Evolutionary conservation across 2,888 invertebrate genomes (phyloP).

Genomic region (Caenorhabditis imperialis): DNA sequence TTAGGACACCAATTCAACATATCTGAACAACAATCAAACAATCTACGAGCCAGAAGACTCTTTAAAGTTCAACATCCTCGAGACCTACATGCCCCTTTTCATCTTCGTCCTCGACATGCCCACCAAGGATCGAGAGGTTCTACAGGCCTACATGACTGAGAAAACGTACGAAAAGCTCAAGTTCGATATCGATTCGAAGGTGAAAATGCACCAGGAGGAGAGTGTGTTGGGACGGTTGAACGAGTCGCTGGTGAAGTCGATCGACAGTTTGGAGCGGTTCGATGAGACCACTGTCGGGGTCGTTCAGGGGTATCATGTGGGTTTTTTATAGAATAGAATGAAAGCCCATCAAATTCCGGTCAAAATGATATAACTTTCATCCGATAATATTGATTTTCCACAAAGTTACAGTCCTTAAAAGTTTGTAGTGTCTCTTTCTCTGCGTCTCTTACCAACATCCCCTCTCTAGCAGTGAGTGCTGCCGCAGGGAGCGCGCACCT

Average conservation of each 20-base stretch:
- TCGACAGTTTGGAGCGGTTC: constrained; percentile 29
- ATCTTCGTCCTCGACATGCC: constrained; percentile 54
- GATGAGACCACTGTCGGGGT: constrained; percentile 52
- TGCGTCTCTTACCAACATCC: too few species aligned
- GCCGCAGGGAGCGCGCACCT: too few species aligned
- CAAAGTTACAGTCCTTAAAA: too few species aligned
- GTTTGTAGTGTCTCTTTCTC: too few species aligned
- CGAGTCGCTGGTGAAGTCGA: constrained; percentile 29
- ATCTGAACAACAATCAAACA: constrained; percentile 20
- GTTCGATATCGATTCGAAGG: constrained; percentile 53
- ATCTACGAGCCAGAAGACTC: constrained; percentile 22
- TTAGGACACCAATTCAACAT: constrained; percentile 37
- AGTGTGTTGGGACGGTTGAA: constrained; percentile 10
- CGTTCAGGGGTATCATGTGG: constrained; percentile 60
- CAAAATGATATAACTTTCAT: too few species aligned
- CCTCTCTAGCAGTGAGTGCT: too few species aligned
- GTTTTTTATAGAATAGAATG: constrained; percentile 8
- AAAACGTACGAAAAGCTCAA: constrained; percentile 60
- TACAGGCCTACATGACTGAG: constrained; percentile 43
- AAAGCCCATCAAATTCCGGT: too few species aligned
- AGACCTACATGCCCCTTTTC: constrained; percentile 61
- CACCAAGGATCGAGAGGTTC: constrained; percentile 47
- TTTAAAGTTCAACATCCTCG: constrained; percentile 40
- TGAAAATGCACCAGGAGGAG: constrained; percentile 26
- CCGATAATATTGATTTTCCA: too few species aligned